These are phyloP conservation scores for Otocyon megalotis DNA, from an alignment of 2,113 vertebrate species.

Conservation along the genomic window DNA sequence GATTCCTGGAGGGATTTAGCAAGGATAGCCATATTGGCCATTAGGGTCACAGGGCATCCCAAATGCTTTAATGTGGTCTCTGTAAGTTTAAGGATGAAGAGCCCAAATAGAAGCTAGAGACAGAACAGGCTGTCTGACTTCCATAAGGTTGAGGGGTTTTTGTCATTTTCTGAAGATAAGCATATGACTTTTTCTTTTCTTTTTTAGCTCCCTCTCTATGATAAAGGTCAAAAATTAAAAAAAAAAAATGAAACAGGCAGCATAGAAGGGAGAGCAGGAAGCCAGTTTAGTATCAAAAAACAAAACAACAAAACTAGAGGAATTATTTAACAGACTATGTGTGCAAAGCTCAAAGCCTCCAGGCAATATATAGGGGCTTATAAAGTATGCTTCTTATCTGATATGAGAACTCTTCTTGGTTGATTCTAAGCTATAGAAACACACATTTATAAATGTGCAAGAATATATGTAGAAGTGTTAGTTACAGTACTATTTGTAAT, in stretches of 20 bases:
- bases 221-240: constrained; percentile 15
- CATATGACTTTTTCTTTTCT: neutral
- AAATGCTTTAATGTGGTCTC: neutral
- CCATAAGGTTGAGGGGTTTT: neutral
- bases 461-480: neutral
- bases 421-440: neutral
- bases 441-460: neutral
- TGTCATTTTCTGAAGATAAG: constrained; percentile 15
- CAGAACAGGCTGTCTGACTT: neutral
- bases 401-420: neutral
- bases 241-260: neutral
- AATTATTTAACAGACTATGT: neutral
- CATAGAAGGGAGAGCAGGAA: neutral
- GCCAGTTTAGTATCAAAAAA: neutral
- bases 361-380: neutral
- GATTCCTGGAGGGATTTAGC: constrained; percentile 51
- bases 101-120: neutral
- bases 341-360: neutral
- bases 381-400: neutral
- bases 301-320: neutral
- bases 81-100: neutral
- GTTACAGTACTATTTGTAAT: neutral
- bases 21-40: constrained; percentile 13
- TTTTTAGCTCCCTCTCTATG: neutral
- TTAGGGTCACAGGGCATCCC: constrained; percentile 58